Percentiles rank a stretch among this genome's conserved stretches.
Conservation (phyloP, 2,113 vertebrate species). For the Scomber scombrus region DNA sequence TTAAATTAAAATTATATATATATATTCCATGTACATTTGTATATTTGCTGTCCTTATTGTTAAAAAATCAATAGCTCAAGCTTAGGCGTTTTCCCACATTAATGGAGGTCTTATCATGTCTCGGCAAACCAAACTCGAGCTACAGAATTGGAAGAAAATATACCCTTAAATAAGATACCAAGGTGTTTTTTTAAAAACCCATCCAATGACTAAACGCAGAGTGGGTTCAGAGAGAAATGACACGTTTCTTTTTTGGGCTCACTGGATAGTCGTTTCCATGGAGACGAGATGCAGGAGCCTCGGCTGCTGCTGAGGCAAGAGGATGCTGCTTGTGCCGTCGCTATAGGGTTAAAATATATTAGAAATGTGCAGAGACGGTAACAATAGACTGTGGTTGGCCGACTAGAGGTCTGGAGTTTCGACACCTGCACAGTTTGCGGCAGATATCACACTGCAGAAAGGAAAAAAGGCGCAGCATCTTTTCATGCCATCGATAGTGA, state of each 20-base stretch:
- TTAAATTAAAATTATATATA: neutral
- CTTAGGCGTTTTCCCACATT: neutral
- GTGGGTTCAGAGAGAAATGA: slow-evolving; percentile 8
- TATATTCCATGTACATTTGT: neutral
- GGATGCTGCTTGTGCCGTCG: slow-evolving; percentile 25
- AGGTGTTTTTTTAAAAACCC: neutral
- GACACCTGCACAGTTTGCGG: neutral
- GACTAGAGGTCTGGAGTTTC: neutral
- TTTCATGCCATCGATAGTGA: neutral
- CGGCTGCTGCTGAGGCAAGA: slow-evolving; percentile 33
- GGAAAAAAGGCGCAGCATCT: neutral
- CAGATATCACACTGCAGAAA: neutral
- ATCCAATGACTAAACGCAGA: neutral
- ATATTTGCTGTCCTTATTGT: too few relatives aligned
- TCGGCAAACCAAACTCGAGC: neutral
- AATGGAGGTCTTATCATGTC: slow-evolving; percentile 10
- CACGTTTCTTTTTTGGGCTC: slow-evolving; percentile 42
- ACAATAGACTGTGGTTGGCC: neutral
- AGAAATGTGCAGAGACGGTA: slow-evolving; percentile 9
- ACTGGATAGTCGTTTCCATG: slow-evolving; percentile 80
- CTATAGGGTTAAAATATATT: slow-evolving; percentile 16
- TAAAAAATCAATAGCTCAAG: neutral
- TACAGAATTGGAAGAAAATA: neutral
- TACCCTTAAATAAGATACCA: neutral
- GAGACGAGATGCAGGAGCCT: slow-evolving; percentile 79